These are phyloP conservation scores for Lasioglossum vierecki DNA, from an alignment of 2,888 invertebrate species.

Conservation along the genomic window DNA sequence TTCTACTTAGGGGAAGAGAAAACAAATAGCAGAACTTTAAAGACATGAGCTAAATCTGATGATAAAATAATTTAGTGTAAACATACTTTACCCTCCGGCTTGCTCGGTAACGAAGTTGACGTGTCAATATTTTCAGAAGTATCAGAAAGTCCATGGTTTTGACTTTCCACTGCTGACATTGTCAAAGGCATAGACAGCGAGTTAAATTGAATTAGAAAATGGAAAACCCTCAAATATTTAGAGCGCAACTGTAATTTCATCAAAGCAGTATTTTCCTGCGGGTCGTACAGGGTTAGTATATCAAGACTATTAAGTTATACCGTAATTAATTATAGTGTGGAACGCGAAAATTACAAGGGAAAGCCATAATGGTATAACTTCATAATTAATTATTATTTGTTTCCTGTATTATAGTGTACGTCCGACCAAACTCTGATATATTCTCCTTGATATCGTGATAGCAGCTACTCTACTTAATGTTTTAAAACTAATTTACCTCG, in stretches of 20 bases:
- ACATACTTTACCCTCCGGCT: neutral
- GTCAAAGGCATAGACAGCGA: neutral
- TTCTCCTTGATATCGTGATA: neutral
- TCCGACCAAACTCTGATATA: neutral
- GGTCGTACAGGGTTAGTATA: neutral
- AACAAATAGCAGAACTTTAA: neutral
- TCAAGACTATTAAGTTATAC: neutral
- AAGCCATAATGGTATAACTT: neutral
- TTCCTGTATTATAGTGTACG: neutral
- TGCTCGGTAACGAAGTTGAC: neutral
- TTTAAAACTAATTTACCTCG: neutral
- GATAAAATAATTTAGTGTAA: constrained; percentile 5
- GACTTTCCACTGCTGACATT: neutral
- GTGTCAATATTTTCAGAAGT: neutral
- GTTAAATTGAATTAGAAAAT: neutral
- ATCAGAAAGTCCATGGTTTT: neutral
- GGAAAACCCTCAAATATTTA: neutral
- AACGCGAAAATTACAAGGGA: neutral
- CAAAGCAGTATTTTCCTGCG: neutral
- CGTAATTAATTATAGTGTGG: neutral
- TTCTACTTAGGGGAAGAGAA: neutral
- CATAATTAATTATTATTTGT: neutral
- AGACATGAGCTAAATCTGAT: neutral
- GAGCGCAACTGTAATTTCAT: neutral
- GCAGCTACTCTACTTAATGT: neutral